A percentile compares a stretch with the other conserved stretches of the same genome.
These are phyloP conservation scores for Aulostomus chinensis DNA, from an alignment of 2,797 vertebrate species.

Conservation along the genomic window DNA sequence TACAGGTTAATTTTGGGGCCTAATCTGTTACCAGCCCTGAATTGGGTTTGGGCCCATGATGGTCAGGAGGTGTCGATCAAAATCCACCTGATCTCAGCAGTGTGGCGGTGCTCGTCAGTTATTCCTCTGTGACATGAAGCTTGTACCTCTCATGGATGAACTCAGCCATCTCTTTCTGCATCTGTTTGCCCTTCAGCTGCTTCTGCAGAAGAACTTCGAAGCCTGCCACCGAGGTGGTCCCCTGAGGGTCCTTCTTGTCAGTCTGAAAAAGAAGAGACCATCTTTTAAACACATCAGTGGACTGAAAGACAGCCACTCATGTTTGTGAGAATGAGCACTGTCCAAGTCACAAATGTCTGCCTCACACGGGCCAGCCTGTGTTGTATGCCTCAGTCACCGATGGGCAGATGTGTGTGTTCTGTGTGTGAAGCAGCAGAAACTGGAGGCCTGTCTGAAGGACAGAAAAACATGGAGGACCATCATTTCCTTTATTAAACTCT, in stretches of 20 bases:
- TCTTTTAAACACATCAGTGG: slow-evolving; percentile 14
- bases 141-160: slow-evolving; percentile 94
- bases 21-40: no score
- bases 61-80: no score
- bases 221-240: slow-evolving; percentile 86
- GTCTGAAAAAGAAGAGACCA: slow-evolving; percentile 74
- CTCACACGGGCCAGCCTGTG: no score
- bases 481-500: no score
- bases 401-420: slow-evolving; percentile 7
- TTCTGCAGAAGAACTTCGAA: slow-evolving; percentile 97
- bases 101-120: no score
- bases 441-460: no score
- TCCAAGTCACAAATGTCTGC: slow-evolving; percentile 32
- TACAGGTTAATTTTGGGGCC: no score
- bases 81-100: no score
- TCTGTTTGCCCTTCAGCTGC: slow-evolving; percentile 96
- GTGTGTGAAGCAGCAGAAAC: no score
- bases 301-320: neutral
- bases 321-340: no score
- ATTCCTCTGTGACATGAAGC: neutral
- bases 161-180: slow-evolving; percentile 99
- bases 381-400: slow-evolving; percentile 16
- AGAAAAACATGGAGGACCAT: no score
- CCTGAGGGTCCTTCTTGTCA: slow-evolving; percentile 94
- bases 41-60: no score